Evolutionary conservation across 2,797 vertebrate genomes (phyloP).

Genomic region (Tangara arthus): DNA sequence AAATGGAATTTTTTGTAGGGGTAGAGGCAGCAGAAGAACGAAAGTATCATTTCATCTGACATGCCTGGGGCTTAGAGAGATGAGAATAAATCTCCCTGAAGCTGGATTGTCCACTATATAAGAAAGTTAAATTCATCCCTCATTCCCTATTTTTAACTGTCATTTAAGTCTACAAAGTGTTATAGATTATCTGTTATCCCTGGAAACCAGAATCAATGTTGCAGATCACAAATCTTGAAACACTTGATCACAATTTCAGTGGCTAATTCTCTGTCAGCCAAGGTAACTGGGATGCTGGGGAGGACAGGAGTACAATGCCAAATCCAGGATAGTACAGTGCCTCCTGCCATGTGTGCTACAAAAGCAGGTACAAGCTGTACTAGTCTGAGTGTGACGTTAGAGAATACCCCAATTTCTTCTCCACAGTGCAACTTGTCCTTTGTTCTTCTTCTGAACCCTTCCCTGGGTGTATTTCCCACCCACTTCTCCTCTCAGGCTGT

Average conservation of each 20-base stretch:
- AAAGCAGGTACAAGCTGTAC: neutral
- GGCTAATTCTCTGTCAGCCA: neutral
- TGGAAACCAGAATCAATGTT: neutral
- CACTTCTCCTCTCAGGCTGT: neutral
- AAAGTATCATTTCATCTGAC: neutral
- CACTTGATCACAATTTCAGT: neutral
- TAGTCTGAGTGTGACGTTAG: neutral
- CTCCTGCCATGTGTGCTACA: neutral
- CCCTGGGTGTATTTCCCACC: neutral
- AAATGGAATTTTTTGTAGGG: neutral
- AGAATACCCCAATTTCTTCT: neutral
- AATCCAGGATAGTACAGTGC: slow-evolving; percentile 6
- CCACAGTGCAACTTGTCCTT: neutral
- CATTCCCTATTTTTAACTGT: neutral
- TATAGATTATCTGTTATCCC: neutral
- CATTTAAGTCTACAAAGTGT: neutral
- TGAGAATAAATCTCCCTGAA: neutral
- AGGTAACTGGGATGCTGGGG: neutral
- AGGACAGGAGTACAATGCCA: neutral
- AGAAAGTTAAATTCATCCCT: neutral
- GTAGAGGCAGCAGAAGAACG: neutral
- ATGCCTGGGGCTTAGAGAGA: neutral
- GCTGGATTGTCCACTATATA: neutral
- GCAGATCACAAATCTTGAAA: neutral
- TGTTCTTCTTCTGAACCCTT: neutral